Evolutionary conservation across 1,140 invertebrate species (phyloP).

Genomic region (Scaptomyza pallida): DNA sequence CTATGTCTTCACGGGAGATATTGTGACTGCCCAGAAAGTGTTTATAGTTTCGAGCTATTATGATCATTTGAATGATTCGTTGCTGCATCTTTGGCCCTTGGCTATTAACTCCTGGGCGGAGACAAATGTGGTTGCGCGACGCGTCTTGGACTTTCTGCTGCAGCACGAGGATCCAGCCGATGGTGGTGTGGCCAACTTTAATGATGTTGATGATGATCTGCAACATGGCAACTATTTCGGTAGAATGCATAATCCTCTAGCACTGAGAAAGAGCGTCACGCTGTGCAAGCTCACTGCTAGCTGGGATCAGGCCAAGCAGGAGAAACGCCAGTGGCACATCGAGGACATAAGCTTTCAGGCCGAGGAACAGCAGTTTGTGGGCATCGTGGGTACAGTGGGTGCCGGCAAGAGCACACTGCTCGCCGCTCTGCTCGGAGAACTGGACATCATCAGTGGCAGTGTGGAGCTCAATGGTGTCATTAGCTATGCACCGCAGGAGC

Average conservation of each 20-base stretch:
- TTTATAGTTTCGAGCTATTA: conserved; percentile 85
- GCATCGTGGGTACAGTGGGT: conserved; percentile 92
- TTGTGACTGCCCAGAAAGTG: conserved; percentile 87
- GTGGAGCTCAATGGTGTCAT: conserved; percentile 88
- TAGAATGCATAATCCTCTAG: conserved; percentile 83
- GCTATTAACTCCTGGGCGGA: conserved; percentile 87
- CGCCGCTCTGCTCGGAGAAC: conserved; percentile 89
- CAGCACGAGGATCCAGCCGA: conserved; percentile 73
- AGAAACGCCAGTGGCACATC: conserved; percentile 82
- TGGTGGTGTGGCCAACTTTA: conserved; percentile 67
- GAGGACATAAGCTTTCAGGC: conserved; percentile 85
- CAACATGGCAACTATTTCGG: conserved; percentile 68
- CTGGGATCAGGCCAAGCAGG: conserved; percentile 77
- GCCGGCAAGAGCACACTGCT: conserved; percentile 91
- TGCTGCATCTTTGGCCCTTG: conserved; percentile 89
- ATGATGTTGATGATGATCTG: conserved; percentile 52
- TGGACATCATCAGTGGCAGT: conserved; percentile 87
- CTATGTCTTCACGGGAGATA: conserved; percentile 86
- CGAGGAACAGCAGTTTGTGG: conserved; percentile 86
- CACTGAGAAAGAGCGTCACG: conserved; percentile 84
- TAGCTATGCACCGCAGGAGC: conserved; percentile 91
- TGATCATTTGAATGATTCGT: conserved; percentile 85
- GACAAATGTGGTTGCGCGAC: conserved; percentile 87
- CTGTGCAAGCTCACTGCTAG: conserved; percentile 83
- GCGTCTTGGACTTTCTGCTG: conserved; percentile 87